phyloP scores from a whole-genome alignment of 2,888 invertebrate species.

The Scaptomyza caliginosa region DNA sequence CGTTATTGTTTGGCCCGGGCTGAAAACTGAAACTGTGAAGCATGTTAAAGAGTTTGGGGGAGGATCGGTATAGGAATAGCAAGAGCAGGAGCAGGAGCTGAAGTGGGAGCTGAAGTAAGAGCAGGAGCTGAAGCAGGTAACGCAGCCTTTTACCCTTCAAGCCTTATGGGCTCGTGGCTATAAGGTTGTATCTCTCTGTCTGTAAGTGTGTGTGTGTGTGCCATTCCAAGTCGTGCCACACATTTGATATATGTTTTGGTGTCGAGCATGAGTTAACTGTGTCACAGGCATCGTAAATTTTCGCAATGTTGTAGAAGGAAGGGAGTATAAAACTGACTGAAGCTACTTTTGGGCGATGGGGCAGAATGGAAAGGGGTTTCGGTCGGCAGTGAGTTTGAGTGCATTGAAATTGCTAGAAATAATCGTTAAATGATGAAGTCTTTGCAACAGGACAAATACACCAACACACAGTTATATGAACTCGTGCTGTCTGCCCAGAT shows the following conservation, averaged over 20 bases:
- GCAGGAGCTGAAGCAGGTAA: slow-evolving; percentile 65
- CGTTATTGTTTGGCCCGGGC: slow-evolving; percentile 66
- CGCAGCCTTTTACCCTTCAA: slow-evolving; percentile 51
- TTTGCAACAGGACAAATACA: slow-evolving; percentile 30
- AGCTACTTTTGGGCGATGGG: background rate
- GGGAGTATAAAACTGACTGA: background rate
- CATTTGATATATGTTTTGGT: slow-evolving; percentile 78
- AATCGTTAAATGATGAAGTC: slow-evolving; percentile 78
- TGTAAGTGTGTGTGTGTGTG: slow-evolving; percentile 1
- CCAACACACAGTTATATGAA: slow-evolving; percentile 32
- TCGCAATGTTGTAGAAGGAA: slow-evolving; percentile 57
- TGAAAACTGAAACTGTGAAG: slow-evolving; percentile 28
- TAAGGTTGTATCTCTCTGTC: slow-evolving; percentile 5
- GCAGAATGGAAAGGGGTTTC: too few species aligned
- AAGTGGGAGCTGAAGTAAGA: too few species aligned
- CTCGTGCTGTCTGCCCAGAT: slow-evolving; percentile 35
- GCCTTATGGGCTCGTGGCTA: slow-evolving; percentile 15
- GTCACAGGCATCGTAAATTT: slow-evolving; percentile 79
- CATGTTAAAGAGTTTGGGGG: background rate
- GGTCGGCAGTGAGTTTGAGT: slow-evolving; percentile 38
- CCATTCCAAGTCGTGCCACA: slow-evolving; percentile 74
- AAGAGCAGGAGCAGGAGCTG: slow-evolving; percentile 49
- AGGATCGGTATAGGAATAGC: slow-evolving; percentile 8
- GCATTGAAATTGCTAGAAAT: slow-evolving; percentile 76
- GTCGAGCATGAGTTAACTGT: slow-evolving; percentile 79